phyloP scores from a whole-genome alignment of 2,888 invertebrate species.

The Plusia festucae region DNA sequence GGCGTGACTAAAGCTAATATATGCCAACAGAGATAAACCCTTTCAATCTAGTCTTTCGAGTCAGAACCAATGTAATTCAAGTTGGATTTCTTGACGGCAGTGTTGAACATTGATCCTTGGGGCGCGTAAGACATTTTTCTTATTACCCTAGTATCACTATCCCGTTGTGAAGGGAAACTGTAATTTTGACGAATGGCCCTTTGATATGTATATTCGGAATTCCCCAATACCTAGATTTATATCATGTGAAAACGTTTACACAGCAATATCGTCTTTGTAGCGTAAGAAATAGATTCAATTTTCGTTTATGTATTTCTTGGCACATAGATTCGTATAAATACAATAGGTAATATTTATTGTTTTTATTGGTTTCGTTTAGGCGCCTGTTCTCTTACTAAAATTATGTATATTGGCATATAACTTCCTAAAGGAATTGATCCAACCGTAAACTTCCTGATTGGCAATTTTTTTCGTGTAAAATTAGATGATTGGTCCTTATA shows the following conservation, averaged over 20 bases:
- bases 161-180: constrained; percentile 44
- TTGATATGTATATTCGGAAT: constrained; percentile 50
- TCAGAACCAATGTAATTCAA: constrained; percentile 55
- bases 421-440: constrained; percentile 26
- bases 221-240: constrained; percentile 49
- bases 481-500: neutral
- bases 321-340: constrained; percentile 32
- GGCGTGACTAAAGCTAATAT: constrained; percentile 54
- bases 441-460: constrained; percentile 11
- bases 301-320: constrained; percentile 15
- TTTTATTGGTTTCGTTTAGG: constrained; percentile 56
- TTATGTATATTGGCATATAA: constrained; percentile 40
- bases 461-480: constrained; percentile 1
- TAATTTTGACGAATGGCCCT: constrained; percentile 59
- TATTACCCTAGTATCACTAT: constrained; percentile 26
- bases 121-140: constrained; percentile 35
- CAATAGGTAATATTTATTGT: constrained; percentile 50
- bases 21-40: constrained; percentile 52
- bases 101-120: constrained; percentile 19
- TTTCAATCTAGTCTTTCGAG: constrained; percentile 53
- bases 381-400: constrained; percentile 45
- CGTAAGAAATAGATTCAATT: neutral
- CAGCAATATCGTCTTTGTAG: constrained; percentile 21
- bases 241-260: constrained; percentile 10
- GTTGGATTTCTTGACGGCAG: constrained; percentile 44